A percentile compares a stretch with the other conserved stretches of the same genome.
Evolutionary conservation across 2,888 invertebrate species (phyloP).

Genomic region (Lobophora halterata): DNA sequence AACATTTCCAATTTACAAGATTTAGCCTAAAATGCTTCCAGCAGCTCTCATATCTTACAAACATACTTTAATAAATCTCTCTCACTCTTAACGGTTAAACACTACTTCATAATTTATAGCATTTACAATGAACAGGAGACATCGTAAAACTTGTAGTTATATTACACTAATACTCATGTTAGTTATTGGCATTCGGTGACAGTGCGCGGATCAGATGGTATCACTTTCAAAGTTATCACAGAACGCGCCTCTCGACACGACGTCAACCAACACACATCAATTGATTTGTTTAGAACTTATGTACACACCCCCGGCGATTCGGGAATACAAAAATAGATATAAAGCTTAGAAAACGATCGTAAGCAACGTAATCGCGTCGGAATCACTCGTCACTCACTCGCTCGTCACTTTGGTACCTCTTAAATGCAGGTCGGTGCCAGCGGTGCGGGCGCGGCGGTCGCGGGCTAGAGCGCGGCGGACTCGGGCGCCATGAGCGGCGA

Average conservation of each 20-base stretch:
- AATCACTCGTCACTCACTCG: conserved; percentile 54
- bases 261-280: conserved; percentile 40
- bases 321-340: conserved; percentile 66
- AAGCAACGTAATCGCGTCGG: conserved; percentile 51
- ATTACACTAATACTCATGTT: conserved; percentile 36
- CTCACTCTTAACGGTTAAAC: conserved; percentile 35
- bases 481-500: conserved; percentile 90
- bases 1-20: conserved; percentile 42
- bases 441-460: conserved; percentile 68
- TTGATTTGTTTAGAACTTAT: conserved; percentile 55
- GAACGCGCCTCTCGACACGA: conserved; percentile 20
- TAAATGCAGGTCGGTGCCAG: conserved; percentile 67
- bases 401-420: conserved; percentile 62
- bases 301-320: conserved; percentile 56
- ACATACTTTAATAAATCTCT: conserved; percentile 37
- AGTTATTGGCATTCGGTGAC: conserved; percentile 30
- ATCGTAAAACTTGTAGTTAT: conserved; percentile 33
- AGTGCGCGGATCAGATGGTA: conserved; percentile 15
- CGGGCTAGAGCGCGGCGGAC: conserved; percentile 86
- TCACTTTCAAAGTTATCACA: conserved; percentile 27
- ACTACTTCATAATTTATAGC: conserved; percentile 34
- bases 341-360: conserved; percentile 72
- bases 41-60: conserved; percentile 27
- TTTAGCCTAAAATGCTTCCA: conserved; percentile 34
- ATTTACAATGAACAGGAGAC: conserved; percentile 38